Evolutionary conservation across 2,113 vertebrate species (phyloP), one percentile per base, ranked within the genome.

Genomic region (Apteryx owenii): DNA sequence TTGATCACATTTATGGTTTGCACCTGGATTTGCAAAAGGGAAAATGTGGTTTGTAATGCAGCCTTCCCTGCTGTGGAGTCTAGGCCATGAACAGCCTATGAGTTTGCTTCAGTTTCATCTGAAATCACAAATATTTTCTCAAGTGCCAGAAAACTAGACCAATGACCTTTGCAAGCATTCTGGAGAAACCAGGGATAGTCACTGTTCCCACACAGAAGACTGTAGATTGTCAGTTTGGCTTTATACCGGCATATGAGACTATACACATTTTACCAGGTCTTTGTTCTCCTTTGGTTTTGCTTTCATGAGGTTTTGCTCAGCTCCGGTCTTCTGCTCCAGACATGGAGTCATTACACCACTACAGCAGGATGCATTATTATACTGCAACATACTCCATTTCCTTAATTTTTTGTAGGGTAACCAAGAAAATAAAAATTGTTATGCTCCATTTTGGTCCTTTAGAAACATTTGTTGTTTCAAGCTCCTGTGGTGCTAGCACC

Each of bases 61-160:
- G 83, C 51, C 56, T 81, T 72, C 38, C 72, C 69, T 81, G 44
- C 80, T 68, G 80, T 81, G 60, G 51, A 61, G 68, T 73, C 58
- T 36, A 22, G 38, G 18, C n/a, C 51, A 54, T 15, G 26, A 25
- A 40, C 25, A 86, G 48, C 44, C 82, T 81, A 61, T 31, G 53
- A 69, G 62, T 81, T 73, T 73, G 60, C 58, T 64, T 91, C 68
- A 75, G 60, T 91, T 91, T 91, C 61, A 65, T 44, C 46, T 58
- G 71, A 86, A 86, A 86, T 77, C 61, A 86, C 62, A 81, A 68
- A 48, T 73, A 38, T 91, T 69, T 75, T 54, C 85, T 69, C 40
- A 56, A 66, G 50, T 85, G 75, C 50, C 51, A 72, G 58, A 80
- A 69, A 85, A 85, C 58, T 36, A 83, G 82, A 86, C 73, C 68